Percentiles rank a stretch among this genome's conserved stretches.
Conservation (phyloP, 2,888 invertebrate species). For the Oxyscelio sp. region DNA sequence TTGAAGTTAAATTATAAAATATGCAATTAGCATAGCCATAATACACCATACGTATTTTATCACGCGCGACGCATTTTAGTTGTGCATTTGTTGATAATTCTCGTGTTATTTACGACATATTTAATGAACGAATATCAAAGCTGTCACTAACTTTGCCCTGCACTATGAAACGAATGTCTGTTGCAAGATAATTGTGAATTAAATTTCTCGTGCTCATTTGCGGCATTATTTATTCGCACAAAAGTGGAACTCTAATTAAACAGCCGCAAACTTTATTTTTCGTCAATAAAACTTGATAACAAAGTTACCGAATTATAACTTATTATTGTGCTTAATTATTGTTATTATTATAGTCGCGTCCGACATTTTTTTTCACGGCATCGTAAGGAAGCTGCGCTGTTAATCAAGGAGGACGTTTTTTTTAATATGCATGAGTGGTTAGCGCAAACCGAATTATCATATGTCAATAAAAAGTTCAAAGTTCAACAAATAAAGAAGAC, state of each 20-base stretch:
- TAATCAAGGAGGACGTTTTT: background rate
- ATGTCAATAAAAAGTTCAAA: background rate
- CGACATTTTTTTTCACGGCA: constrained; percentile 16
- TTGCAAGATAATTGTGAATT: constrained; percentile 68
- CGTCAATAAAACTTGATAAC: constrained; percentile 55
- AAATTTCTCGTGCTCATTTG: constrained; percentile 49
- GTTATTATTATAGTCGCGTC: no score
- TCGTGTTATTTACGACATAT: constrained; percentile 61
- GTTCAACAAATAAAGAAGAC: constrained; percentile 62
- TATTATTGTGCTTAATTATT: constrained; percentile 56
- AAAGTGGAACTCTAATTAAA: constrained; percentile 60
- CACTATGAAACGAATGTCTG: constrained; percentile 52
- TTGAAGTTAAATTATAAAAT: constrained; percentile 10
- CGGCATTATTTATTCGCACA: constrained; percentile 34
- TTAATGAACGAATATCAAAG: constrained; percentile 64
- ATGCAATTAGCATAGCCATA: constrained; percentile 3
- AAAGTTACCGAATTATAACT: constrained; percentile 52
- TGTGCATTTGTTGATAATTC: constrained; percentile 53
- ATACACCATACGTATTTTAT: constrained; percentile 24
- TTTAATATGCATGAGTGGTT: background rate
- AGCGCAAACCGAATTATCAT: background rate
- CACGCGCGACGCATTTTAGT: constrained; percentile 30
- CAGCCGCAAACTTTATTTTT: constrained; percentile 59
- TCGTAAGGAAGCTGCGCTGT: background rate
- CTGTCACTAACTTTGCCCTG: constrained; percentile 53